Conservation (phyloP, 2,888 invertebrate species). For the Harpalus rufipes region DNA sequence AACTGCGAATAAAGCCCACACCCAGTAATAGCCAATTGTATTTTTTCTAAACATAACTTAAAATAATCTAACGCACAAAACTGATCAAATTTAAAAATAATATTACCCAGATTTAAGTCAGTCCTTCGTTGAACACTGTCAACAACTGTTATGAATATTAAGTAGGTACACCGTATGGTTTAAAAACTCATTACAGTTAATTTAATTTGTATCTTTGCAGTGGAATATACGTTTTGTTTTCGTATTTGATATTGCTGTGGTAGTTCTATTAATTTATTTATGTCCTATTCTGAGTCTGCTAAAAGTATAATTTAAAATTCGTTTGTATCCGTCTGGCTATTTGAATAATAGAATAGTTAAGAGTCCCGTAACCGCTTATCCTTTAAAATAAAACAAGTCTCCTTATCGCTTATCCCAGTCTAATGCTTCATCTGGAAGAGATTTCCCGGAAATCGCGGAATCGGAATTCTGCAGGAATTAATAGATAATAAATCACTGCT, state of each 20-base stretch:
- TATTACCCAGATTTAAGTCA: no score
- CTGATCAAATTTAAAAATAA: no score
- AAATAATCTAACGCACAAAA: no score
- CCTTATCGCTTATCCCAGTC: constrained; percentile 11
- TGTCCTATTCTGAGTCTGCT: background rate
- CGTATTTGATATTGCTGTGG: background rate
- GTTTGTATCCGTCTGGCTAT: background rate
- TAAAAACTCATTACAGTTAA: no score
- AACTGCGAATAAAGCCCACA: no score
- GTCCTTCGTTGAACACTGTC: no score
- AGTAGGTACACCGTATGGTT: no score
- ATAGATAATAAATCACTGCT: constrained; percentile 64
- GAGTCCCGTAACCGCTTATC: background rate
- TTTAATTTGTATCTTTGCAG: background rate
- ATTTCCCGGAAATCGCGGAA: constrained; percentile 40
- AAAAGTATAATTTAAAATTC: background rate
- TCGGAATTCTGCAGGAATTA: constrained; percentile 61
- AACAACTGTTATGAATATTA: no score
- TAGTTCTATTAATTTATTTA: background rate
- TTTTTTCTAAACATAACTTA: no score
- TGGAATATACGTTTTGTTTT: background rate
- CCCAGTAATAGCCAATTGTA: no score
- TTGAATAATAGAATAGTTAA: constrained; percentile 5
- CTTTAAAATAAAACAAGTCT: constrained; percentile 11
- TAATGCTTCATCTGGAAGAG: constrained; percentile 26